Percentiles rank a stretch among this genome's conserved stretches.
These are phyloP conservation scores for Glossosoma conforme DNA, from an alignment of 1,140 invertebrate species.

Conservation along the genomic window DNA sequence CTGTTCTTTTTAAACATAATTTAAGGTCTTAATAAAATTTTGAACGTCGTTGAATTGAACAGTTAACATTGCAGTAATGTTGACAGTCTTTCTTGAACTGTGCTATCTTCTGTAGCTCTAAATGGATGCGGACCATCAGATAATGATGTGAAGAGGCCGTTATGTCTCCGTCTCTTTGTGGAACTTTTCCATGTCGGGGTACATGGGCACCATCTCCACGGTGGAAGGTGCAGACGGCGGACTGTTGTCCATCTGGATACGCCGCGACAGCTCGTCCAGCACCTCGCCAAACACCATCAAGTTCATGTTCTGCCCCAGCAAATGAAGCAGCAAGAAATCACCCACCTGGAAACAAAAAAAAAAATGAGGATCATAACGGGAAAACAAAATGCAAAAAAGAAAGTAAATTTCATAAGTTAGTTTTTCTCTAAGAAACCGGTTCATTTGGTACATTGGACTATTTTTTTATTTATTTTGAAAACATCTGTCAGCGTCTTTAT, in stretches of 20 bases:
- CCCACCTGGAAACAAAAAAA: conserved; percentile 60
- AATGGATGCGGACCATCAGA: too few species aligned
- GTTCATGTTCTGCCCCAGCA: conserved; percentile 82
- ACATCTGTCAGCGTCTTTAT: too few species aligned
- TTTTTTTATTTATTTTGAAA: too few species aligned
- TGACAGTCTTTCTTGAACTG: too few species aligned
- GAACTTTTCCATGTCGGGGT: conserved; percentile 70
- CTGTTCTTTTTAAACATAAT: too few species aligned
- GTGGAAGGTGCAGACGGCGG: conserved; percentile 77
- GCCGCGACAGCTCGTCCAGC: conserved; percentile 57
- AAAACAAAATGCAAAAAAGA: conserved; percentile 11
- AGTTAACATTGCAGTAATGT: too few species aligned
- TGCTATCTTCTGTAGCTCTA: too few species aligned
- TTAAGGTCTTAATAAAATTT: too few species aligned
- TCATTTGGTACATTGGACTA: too few species aligned
- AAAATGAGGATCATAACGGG: conserved; percentile 16
- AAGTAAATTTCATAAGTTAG: conserved; percentile 3
- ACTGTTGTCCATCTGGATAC: conserved; percentile 64
- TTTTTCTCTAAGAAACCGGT: background rate
- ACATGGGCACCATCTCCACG: conserved; percentile 80
- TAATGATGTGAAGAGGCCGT: too few species aligned
- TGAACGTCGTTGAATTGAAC: too few species aligned
- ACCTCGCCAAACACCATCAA: conserved; percentile 73
- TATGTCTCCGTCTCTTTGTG: conserved; percentile 79
- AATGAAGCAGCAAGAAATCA: conserved; percentile 76